Base-by-base conservation (phyloP, 2,797 vertebrate species). In the Pteronotus mesoamericanus region DNA sequence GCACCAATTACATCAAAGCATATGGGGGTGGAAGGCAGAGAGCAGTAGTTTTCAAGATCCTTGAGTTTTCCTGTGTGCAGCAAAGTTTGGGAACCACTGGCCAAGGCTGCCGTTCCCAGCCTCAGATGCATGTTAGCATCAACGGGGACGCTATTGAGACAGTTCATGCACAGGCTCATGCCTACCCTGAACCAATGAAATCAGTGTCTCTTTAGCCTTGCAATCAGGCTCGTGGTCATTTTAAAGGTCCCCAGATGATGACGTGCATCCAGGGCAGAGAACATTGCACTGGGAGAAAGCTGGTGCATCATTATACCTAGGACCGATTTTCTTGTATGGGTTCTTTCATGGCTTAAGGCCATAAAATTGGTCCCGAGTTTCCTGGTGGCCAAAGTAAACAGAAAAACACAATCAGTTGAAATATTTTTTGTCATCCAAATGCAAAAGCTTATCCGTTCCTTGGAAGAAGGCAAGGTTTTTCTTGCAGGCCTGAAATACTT, bases 331-430 rank as follows among this genome's bases (percentile, higher is more conserved):
- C 24, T 95, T 92, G 96, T 64, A 82, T 46, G 51, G 24, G 42
- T 89, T 72, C 34, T 96, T 94, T 95, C 66, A 86, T 48, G 51
- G 21, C 34, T 46, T 69, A 89, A 34, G 51, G 85, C 4, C 71
- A 77, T 77, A 89, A 92, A 86, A 71, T 84, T 53, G 22, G 71
- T n/a, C 90, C 44, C 9, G 32, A 72, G 46, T 94, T 86, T 94
- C 80, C 75, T 83, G 74, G 88, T 78, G 69, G 74, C 79, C 93
- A 84, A 74, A 86, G 68, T 55, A 78, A 96, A 77, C 19, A 91
- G 86, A 57, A 87, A 93, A 96, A 22, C 22, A 92, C 5, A 42
- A 77, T 82, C 42, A 64, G 39, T 32, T 69, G 74, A 91, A 83
- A 94, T n/a, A 34, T 39, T 83, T 42, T 37, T 72, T 87, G 19